Base-by-base conservation (phyloP, 2,797 vertebrate species). In the Tenualosa ilisha region DNA sequence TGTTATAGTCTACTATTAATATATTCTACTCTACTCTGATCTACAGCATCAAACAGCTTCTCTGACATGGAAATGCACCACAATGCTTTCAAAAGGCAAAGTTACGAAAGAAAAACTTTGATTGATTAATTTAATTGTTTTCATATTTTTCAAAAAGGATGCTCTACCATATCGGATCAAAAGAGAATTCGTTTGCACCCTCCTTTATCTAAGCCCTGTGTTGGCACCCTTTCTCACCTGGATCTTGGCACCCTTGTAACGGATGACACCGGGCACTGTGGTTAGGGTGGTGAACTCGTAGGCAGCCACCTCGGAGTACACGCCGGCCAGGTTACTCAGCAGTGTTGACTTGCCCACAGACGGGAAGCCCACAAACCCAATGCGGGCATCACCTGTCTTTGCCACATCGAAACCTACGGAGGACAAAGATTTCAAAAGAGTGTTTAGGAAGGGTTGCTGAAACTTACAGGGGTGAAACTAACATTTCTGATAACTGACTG, bases 201-300 rank as follows among this genome's bases (percentile, higher is more conserved):
- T 15, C 5, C 15, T 2, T 56, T 56, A 24, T 24, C 59, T n/a
- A 24, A 63, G 24, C 59, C n/a, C 4, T 61, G 59, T 9, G n/a
- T 63, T 63, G 22, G 1, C n/a, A n/a, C 9, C n/a, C 59, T 43
- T 56, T 11, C 26, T 9, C 92, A 99, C 98, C 97, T 99, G 98
- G 88, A 99, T 99, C 93, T 99, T 99, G 91, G 98, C 98, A 85
- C 98, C 98, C 94, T 99, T 99, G 91, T 99, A 99, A 83, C 98
- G 96, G 90, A 99, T 99, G 84, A 99, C 98, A 79, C 98, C 98
- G 11, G 98, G 98, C 83, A 99, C 98, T 0, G 98, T 99, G 0
- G 98, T 99, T 26, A 99, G 94, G 0, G 98, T 99, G 54, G 98
- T 99, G 93, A 99, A 99, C 89, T 99, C 98, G 4, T 99, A 99